Evolutionary conservation across 1,140 invertebrate genomes (phyloP), one percentile per base, ranked within the genome.

Genomic region (Lepidurus apus): DNA sequence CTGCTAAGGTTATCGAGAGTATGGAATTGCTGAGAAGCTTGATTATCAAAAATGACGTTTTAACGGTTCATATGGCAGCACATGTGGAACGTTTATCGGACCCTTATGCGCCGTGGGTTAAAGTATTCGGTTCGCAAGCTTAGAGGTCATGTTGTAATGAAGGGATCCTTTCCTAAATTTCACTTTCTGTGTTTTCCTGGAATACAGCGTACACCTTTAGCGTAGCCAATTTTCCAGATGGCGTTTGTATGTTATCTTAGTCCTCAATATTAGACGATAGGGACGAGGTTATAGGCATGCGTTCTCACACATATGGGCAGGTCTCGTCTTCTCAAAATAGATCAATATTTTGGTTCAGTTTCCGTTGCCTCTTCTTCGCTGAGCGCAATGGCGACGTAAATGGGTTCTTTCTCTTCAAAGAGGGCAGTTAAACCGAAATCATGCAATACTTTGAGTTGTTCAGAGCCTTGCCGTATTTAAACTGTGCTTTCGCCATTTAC

Each of bases 1-100:
- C 79, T 13, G 75, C 77, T 21, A 79, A 88, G 81, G 88, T 91
- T 17, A 81, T 90, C n/a, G 83, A 82, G 76, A 87, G 90, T 80
- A 88, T 94, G 9, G 88, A 90, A 79, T 81, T 83, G n/a, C 84
- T 94, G 2, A 87, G 91, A 79, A 85, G 86, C 47, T 84, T 85
- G 3, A 84, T 96, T 7, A 90, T 89, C 0, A 81, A 85, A 42
- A 86, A 88, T 0, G 84, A 85, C 42, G 91, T 90, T 83, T 83
- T 92, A 21, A 88, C 89, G 78, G 83, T 95, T 9, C 91, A 95
- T 82, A 85, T 95, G 76, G 90, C 93, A 21, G 88, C 89, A 0
- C 90, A 95, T 84, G 86, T 95, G 0, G 87, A 90, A 8, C 87
- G 85, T 81, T 83, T 93, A 45, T 83, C 85, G 8, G 78, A 80